Percentiles rank a stretch among this genome's conserved stretches.
Conservation (phyloP, 2,113 vertebrate genomes). For the Turnix velox region DNA sequence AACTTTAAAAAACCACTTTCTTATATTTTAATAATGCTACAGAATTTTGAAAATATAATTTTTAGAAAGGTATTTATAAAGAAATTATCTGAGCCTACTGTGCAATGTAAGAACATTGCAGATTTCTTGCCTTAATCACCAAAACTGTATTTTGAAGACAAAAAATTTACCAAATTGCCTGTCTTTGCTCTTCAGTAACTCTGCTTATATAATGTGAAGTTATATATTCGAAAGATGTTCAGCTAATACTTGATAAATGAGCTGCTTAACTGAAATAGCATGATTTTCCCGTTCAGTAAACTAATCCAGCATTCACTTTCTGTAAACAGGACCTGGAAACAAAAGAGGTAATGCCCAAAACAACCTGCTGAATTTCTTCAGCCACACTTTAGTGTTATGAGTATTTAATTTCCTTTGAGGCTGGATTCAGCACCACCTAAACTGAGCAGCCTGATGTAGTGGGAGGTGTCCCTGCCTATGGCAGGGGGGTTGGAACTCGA, state of each 20-base stretch:
- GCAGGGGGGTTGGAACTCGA: too few species aligned
- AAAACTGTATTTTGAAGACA: background rate
- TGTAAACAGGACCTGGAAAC: background rate
- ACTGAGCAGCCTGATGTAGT: too few species aligned
- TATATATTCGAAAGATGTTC: background rate
- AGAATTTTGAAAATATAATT: background rate
- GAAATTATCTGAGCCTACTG: background rate
- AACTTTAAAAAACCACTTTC: background rate
- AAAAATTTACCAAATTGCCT: background rate
- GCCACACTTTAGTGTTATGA: rapidly evolving
- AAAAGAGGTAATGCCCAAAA: background rate
- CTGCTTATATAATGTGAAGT: background rate
- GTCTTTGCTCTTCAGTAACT: background rate
- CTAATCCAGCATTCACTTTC: background rate
- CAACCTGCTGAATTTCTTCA: background rate
- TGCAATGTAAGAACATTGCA: background rate
- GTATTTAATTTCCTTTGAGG: background rate
- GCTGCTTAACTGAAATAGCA: background rate
- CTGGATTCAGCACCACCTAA: background rate
- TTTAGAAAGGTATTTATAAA: background rate
- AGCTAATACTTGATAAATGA: background rate
- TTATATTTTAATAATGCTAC: background rate
- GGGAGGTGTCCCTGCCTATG: too few species aligned
- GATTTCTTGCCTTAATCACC: background rate
- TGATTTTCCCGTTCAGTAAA: background rate